Evolutionary conservation across 2,113 vertebrate genomes (phyloP).

Genomic region (Calidris pygmaea): DNA sequence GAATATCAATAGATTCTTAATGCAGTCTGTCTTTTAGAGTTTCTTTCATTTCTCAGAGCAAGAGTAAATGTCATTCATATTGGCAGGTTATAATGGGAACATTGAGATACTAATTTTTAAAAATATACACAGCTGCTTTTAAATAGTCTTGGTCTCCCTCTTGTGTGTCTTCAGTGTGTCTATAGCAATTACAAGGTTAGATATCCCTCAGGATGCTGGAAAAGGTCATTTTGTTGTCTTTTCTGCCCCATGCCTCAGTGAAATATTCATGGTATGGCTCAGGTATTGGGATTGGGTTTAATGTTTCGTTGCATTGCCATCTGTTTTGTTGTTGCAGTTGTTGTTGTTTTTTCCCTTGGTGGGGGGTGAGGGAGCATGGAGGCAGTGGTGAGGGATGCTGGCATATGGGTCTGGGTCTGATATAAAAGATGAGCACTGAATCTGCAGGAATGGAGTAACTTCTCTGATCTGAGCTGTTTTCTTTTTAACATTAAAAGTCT

Average conservation of each 20-base stretch:
- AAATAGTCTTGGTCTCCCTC: not conserved
- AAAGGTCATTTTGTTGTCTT: conserved; percentile 31
- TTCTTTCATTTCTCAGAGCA: conserved; percentile 50
- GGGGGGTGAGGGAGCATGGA: not conserved
- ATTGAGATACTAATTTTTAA: conserved; percentile 33
- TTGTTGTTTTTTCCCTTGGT: not conserved
- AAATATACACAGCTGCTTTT: not conserved
- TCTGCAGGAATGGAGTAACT: not conserved
- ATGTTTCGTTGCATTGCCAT: conserved; percentile 42
- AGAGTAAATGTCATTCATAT: conserved; percentile 59
- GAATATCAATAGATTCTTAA: conserved; percentile 67
- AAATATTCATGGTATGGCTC: conserved; percentile 27
- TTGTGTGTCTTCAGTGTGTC: not conserved
- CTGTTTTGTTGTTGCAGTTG: conserved; percentile 19
- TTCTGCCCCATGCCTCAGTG: conserved; percentile 15
- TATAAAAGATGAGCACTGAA: not conserved
- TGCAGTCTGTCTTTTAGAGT: conserved; percentile 29
- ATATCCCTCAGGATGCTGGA: not conserved
- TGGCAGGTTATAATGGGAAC: conserved; percentile 46
- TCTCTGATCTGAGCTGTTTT: conserved; percentile 7
- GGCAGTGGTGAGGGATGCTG: not conserved
- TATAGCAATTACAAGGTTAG: conserved; percentile 8
- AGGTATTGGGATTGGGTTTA: conserved; percentile 29
- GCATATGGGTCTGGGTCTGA: not conserved
- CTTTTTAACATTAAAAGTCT: not conserved